A percentile compares a stretch with the other conserved stretches of the same genome.
phyloP scores from a whole-genome alignment of 2,797 vertebrate genomes.

The Halcyon leucocephala region DNA sequence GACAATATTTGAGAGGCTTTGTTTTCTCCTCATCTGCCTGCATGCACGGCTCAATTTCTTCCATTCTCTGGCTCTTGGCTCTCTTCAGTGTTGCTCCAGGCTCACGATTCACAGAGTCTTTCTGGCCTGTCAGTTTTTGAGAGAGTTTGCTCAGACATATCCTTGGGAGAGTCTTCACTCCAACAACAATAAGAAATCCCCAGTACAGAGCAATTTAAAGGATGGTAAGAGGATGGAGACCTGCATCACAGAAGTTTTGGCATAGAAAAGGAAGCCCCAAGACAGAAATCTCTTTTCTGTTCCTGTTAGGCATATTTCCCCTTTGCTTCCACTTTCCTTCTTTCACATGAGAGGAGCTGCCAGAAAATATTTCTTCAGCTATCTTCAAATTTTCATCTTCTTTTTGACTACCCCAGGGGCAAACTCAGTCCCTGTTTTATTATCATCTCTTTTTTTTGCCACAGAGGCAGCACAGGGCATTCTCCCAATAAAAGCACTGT shows the following conservation, averaged over 20 bases:
- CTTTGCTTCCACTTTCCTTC: conserved; percentile 35
- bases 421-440: conserved; percentile 33
- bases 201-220: not conserved
- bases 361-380: conserved; percentile 56
- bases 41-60: not conserved
- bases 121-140: conserved; percentile 43
- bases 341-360: conserved; percentile 47
- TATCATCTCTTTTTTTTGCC: not conserved
- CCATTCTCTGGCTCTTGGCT: not conserved
- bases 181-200: conserved; percentile 4
- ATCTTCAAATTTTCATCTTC: conserved; percentile 40
- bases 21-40: conserved; percentile 17
- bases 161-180: conserved; percentile 41
- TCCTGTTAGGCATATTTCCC: conserved; percentile 14
- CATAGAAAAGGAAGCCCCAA: conserved; percentile 26
- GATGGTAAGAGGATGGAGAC: conserved; percentile 14
- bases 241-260: conserved; percentile 27
- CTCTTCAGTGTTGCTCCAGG: conserved; percentile 29
- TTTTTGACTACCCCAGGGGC: conserved; percentile 46
- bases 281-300: conserved; percentile 15
- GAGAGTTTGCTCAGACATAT: conserved; percentile 27
- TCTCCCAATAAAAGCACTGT: not conserved
- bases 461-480: not conserved
- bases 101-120: not conserved
- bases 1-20: conserved; percentile 17